Evolutionary conservation across 37 sponge, comb jelly and placozoan species (phyloP), one percentile per base, ranked within the genome.

Genomic region (Bolinopsis microptera): DNA sequence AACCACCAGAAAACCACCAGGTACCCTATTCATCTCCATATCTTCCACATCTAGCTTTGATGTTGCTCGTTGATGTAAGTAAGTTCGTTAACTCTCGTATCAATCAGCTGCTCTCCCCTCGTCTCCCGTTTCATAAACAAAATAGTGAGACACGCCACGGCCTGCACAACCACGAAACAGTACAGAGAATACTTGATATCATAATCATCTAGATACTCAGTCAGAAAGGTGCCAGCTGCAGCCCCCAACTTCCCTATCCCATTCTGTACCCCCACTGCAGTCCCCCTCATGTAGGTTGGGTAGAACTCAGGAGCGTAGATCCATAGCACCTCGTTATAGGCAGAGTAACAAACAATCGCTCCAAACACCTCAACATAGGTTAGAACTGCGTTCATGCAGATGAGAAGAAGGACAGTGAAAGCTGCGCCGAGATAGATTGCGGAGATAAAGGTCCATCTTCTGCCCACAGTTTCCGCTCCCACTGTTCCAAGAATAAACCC

Each of bases 221-320:
- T 86, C 40, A 86, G 90, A 48, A 86, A 86, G 61, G 36, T 86
- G n/a, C 90, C 90, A 1, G 35, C 25, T 3, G 90, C 41, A 13
- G 90, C 90, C 18, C 90, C 90, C 5, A 86, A 86, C 90, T 86
- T 86, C 8, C 90, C 90, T 28, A 86, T 86, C 27, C 90, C 90
- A 40, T 86, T 86, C 90, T 86, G 90, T 0, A 86, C 61, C 27
- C 90, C 90, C 13, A 39, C n/a, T 5, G 90, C 90, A 40, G 90
- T 86, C 0, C 48, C 90, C 41, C 90, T 35, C 90, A 86, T 86
- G 90, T 41, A 86, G 90, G 90, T 86, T 22, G 90, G 61, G 30
- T 86, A 86, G 90, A 86, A 86, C 90, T 86, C 90, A 3, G 90
- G 90, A 30, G 90, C 36, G 61, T 86, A 86, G 40, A 86, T 86